A percentile compares a stretch with the other conserved stretches of the same genome.
Evolutionary conservation across 2,888 invertebrate species (phyloP).

Genomic region (Sussaba pulchella): DNA sequence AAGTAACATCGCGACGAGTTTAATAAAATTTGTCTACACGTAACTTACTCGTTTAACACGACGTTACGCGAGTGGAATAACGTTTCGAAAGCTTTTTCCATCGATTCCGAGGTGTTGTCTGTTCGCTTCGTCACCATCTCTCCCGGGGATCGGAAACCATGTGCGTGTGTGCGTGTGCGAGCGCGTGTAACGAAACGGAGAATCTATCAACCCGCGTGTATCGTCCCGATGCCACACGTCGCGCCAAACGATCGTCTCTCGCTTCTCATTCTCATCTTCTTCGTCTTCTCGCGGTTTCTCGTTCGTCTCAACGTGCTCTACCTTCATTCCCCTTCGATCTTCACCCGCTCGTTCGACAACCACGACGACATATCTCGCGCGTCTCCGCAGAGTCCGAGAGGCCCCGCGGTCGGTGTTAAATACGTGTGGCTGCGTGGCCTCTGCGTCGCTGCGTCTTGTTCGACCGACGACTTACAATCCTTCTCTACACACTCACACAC

Average conservation of each 20-base stretch:
- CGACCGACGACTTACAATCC: conserved; percentile 69
- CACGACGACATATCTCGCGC: conserved; percentile 76
- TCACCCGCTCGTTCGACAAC: conserved; percentile 35
- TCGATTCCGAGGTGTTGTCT: conserved; percentile 44
- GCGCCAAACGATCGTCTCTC: conserved; percentile 42
- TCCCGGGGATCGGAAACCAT: conserved; percentile 34
- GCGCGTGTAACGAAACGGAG: conserved; percentile 4
- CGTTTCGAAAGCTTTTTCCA: conserved; percentile 19
- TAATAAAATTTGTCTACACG: neutral
- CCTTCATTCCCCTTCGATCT: too few relatives aligned
- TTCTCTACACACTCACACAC: conserved; percentile 37
- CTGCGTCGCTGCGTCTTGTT: conserved; percentile 78
- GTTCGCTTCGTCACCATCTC: conserved; percentile 26
- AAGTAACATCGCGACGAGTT: too few relatives aligned
- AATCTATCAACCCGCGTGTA: conserved; percentile 43
- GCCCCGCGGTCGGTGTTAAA: conserved; percentile 77
- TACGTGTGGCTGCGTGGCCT: conserved; percentile 76
- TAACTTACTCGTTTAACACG: conserved; percentile 50
- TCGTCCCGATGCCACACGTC: conserved; percentile 13
- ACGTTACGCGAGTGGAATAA: conserved; percentile 34
- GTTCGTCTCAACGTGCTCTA: too few relatives aligned
- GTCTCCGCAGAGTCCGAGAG: conserved; percentile 73
- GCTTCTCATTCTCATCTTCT: conserved; percentile 49
- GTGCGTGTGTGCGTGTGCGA: conserved; percentile 6
- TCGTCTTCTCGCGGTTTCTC: conserved; percentile 44